phyloP scores from a whole-genome alignment of 2,888 invertebrate genomes.

The Ormyrus thymus region DNA sequence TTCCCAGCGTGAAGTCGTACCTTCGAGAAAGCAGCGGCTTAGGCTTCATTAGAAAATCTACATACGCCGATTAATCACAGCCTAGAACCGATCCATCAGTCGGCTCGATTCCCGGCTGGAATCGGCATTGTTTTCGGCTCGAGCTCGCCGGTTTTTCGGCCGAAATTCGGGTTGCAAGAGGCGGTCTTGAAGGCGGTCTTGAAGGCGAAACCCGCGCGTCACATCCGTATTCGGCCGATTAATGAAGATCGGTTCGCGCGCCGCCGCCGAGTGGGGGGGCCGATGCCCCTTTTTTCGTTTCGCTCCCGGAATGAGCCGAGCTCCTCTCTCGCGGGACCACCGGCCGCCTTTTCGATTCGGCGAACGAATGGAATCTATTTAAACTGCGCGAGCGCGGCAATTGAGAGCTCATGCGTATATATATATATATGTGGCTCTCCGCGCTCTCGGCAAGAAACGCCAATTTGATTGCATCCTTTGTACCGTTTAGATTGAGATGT shows the following conservation, averaged over 20 bases:
- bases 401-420: constrained; percentile 39
- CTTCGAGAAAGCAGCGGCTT: constrained; percentile 59
- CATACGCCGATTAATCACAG: constrained; percentile 70
- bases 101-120: constrained; percentile 1
- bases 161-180: neutral
- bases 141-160: neutral
- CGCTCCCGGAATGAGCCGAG: constrained; percentile 21
- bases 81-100: neutral
- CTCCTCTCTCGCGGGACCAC: neutral
- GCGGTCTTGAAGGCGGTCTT: neutral
- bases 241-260: constrained; percentile 18
- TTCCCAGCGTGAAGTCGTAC: constrained; percentile 68
- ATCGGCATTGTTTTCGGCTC: neutral
- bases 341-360: constrained; percentile 10
- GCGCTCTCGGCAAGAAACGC: constrained; percentile 12
- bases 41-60: constrained; percentile 71
- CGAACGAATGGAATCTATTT: constrained; percentile 23
- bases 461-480: constrained; percentile 46
- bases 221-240: constrained; percentile 47
- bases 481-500: constrained; percentile 31
- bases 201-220: constrained; percentile 38
- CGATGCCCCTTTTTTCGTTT: too few relatives aligned
- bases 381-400: constrained; percentile 6
- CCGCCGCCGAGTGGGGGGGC: too few relatives aligned
- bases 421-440: too few relatives aligned